These are phyloP conservation scores for Zygogramma bicolorata DNA, from an alignment of 2,888 invertebrate genomes.

Conservation along the genomic window DNA sequence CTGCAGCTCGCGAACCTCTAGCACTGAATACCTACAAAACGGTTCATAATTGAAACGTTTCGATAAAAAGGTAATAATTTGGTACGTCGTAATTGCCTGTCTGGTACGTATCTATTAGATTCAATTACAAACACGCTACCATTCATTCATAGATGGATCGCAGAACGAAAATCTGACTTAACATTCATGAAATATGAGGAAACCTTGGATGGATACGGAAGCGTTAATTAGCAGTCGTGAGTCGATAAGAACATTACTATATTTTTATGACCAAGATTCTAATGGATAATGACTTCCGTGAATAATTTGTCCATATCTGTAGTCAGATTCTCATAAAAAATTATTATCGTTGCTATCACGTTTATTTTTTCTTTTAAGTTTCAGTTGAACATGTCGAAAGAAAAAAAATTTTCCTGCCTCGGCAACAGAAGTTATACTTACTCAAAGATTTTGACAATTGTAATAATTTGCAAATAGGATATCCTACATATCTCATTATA, in stretches of 20 bases:
- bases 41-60: conserved; percentile 16
- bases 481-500: too few relatives aligned
- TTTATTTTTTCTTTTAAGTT: too few relatives aligned
- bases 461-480: too few relatives aligned
- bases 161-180: not conserved
- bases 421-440: too few relatives aligned
- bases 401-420: too few relatives aligned
- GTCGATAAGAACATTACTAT: not conserved
- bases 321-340: too few relatives aligned
- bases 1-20: not conserved
- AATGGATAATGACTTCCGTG: too few relatives aligned
- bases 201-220: not conserved
- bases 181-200: not conserved
- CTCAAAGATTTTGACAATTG: too few relatives aligned
- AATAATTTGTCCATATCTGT: too few relatives aligned
- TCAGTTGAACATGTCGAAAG: too few relatives aligned
- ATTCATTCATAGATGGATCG: conserved; percentile 1
- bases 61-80: conserved; percentile 13
- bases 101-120: not conserved
- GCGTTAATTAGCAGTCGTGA: not conserved
- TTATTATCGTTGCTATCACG: too few relatives aligned
- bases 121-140: conserved; percentile 12
- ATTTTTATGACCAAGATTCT: too few relatives aligned
- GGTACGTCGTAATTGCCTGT: conserved; percentile 2
- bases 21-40: conserved; percentile 13